Evolutionary conservation across 2,797 vertebrate species (phyloP).

Genomic region (Melanotaenia trifasciata): DNA sequence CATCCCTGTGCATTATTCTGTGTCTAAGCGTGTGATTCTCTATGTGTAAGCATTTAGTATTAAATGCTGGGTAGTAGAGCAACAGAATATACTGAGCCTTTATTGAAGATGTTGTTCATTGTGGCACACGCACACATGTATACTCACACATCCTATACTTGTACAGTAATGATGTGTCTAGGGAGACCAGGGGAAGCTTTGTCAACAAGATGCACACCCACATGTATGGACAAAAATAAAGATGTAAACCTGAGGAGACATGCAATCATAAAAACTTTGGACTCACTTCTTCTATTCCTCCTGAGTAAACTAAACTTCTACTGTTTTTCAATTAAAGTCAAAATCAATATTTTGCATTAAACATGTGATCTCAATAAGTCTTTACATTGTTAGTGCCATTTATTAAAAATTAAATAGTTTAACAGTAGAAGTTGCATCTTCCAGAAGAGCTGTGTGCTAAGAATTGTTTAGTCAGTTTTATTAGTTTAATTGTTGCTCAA

Average conservation of each 20-base stretch:
- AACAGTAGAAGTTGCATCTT: no score
- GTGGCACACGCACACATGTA: not conserved
- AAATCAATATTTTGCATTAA: not conserved
- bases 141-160: conserved; percentile 4
- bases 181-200: conserved; percentile 48
- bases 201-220: conserved; percentile 60
- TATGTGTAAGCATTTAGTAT: not conserved
- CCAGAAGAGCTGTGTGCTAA: no score
- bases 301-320: not conserved
- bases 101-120: conserved; percentile 36
- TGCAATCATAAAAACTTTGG: conserved; percentile 2
- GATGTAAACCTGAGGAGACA: conserved; percentile 27
- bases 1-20: not conserved
- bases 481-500: no score
- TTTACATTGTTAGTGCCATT: not conserved
- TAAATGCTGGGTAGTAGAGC: conserved; percentile 24
- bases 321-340: not conserved
- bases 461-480: no score
- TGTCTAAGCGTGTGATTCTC: not conserved
- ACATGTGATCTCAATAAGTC: not conserved
- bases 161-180: conserved; percentile 60
- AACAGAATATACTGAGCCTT: conserved; percentile 12
- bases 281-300: not conserved
- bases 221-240: conserved; percentile 48
- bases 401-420: not conserved